A percentile compares a stretch with the other conserved stretches of the same genome.
Conservation (phyloP, 2,113 vertebrate genomes). For the Mustela nigripes region DNA sequence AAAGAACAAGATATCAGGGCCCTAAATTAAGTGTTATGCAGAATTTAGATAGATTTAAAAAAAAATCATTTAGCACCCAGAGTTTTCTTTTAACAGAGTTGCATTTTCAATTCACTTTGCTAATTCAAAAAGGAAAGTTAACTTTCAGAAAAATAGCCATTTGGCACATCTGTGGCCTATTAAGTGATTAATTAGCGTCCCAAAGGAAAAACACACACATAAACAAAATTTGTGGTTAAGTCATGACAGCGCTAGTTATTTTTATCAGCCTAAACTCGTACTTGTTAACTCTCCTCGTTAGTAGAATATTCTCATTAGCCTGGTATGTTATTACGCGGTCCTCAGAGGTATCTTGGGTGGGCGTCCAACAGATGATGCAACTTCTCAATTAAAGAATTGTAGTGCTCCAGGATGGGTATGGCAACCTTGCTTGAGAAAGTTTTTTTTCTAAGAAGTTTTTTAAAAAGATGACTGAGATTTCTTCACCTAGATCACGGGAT, state of each 20-base stretch:
- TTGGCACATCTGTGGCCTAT: slow-evolving; percentile 59
- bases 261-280: slow-evolving; percentile 56
- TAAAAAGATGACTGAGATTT: background rate
- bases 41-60: background rate
- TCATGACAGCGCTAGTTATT: slow-evolving; percentile 49
- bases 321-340: slow-evolving; percentile 64
- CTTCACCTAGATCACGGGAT: background rate
- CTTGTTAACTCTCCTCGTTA: slow-evolving; percentile 50
- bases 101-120: background rate
- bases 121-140: background rate
- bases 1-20: background rate
- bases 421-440: background rate
- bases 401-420: background rate
- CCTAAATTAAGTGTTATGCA: background rate
- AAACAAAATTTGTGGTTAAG: slow-evolving; percentile 56
- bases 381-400: slow-evolving; percentile 34
- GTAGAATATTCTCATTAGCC: slow-evolving; percentile 71
- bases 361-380: slow-evolving; percentile 46
- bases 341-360: slow-evolving; percentile 37
- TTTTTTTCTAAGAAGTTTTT: slow-evolving; percentile 6
- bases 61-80: background rate
- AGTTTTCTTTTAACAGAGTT: slow-evolving; percentile 13
- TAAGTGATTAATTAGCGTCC: slow-evolving; percentile 59
- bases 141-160: slow-evolving; percentile 42
- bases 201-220: background rate